Base-by-base conservation (phyloP, 2,797 vertebrate genomes). In the Garrulus glandarius region DNA sequence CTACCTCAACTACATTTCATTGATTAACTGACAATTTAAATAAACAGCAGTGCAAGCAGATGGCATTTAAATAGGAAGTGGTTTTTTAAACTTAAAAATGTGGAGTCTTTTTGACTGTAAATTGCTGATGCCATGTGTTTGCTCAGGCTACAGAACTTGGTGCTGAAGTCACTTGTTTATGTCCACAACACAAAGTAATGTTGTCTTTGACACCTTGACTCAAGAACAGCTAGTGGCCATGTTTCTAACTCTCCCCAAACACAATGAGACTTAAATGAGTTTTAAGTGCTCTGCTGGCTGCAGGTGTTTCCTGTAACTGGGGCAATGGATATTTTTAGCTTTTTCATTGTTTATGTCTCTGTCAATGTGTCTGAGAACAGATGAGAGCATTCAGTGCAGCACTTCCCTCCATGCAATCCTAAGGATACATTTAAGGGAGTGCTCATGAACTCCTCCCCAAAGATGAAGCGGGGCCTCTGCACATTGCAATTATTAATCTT, bases 401-500 rank as follows among this genome's bases (percentile, higher is more conserved):
- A 0, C 32, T 71, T 80, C 83, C 56, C 37, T 77, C 82, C 15
- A 1, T 95, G 97, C 96, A 95, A 90, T 97, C 98, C 95, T 84
- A 57, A 88, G 91, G 97, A 85, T 83, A 94, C 93, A 96, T 97
- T 96, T 96, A 94, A 97, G 92, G 92, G 30, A 92, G 81, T 91
- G 95, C 96, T 97, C 93, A 76, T 3, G 50, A 95, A 91, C 50
- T 76, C 83, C 93, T 93, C 92, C 85, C 77, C 39, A 81, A 15
- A 87, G 98, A 96, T 86, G 93, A 95, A 97, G 91, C 94, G 30
- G 97, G 95, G 95, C 96, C 79, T 83, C 83, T 92, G 87, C 95
- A 98, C 94, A 84, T 95, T 97, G 95, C 89, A 81, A 65, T 96
- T 97, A 98, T 98, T 98, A 98, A 98, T 99, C 98, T 98, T 98